These are phyloP conservation scores for Caenorhabditis sulstoni DNA, from an alignment of 2,888 invertebrate genomes.

Conservation along the genomic window DNA sequence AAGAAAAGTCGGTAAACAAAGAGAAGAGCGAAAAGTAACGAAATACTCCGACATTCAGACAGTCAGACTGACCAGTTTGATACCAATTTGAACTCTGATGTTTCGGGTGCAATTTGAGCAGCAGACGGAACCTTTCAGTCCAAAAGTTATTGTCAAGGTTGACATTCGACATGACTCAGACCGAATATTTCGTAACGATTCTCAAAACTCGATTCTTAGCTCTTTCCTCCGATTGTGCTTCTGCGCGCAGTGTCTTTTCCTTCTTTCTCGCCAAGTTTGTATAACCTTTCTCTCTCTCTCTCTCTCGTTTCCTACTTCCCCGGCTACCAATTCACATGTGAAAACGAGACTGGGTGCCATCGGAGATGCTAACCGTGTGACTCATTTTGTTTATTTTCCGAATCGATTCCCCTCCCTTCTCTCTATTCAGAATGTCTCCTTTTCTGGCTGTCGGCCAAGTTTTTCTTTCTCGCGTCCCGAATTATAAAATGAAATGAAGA, in stretches of 20 bases:
- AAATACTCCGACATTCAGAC: not conserved
- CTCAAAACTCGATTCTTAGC: too few relatives aligned
- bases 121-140: too few relatives aligned
- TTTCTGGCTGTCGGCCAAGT: not conserved
- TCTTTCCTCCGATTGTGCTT: too few relatives aligned
- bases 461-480: not conserved
- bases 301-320: not conserved
- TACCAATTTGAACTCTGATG: too few relatives aligned
- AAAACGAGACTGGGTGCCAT: not conserved
- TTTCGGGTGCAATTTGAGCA: too few relatives aligned
- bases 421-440: conserved; percentile 6
- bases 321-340: too few relatives aligned
- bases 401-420: conserved; percentile 3
- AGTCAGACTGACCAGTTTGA: too few relatives aligned
- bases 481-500: too few relatives aligned
- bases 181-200: not conserved
- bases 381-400: conserved; percentile 46
- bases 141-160: too few relatives aligned
- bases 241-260: too few relatives aligned
- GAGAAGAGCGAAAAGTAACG: not conserved
- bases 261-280: conserved; percentile 10
- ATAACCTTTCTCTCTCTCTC: conserved; percentile 24
- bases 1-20: conserved; percentile 1
- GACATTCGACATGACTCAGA: too few relatives aligned
- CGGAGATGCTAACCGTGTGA: conserved; percentile 15